Evolutionary conservation across 2,797 vertebrate genomes (phyloP).

Genomic region (Acrossocheilus fasciatus): DNA sequence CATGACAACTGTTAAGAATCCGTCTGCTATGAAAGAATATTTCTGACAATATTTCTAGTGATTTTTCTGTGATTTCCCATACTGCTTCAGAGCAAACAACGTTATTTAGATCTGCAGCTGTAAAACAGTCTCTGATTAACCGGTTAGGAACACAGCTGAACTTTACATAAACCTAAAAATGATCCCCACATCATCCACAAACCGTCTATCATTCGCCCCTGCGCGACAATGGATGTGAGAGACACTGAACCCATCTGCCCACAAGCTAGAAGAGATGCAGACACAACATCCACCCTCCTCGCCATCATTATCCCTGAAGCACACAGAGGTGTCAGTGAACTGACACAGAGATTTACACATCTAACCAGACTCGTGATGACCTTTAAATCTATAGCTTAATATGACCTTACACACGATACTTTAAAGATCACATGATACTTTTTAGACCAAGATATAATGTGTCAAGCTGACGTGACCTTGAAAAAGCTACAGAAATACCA

Average conservation of each 20-base stretch:
- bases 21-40: not conserved
- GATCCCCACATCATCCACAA: not conserved
- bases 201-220: not conserved
- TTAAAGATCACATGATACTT: not conserved
- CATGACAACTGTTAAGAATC: not conserved
- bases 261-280: slow-evolving; percentile 15
- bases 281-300: not conserved
- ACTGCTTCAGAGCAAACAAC: slow-evolving; percentile 8
- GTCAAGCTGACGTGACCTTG: slow-evolving; percentile 36
- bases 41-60: not conserved
- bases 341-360: not conserved
- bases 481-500: not conserved
- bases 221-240: not conserved
- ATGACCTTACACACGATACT: not conserved
- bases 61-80: slow-evolving; percentile 19
- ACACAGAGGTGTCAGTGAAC: not conserved
- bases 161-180: slow-evolving; percentile 44
- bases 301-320: not conserved
- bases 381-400: not conserved
- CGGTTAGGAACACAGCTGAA: slow-evolving; percentile 32
- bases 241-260: slow-evolving; percentile 9
- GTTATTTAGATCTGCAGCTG: slow-evolving; percentile 28
- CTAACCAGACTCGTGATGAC: not conserved
- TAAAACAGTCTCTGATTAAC: slow-evolving; percentile 23
- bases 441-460: not conserved